These are phyloP conservation scores for Drosophila littoralis DNA, from an alignment of 1,140 invertebrate genomes.

Conservation along the genomic window DNA sequence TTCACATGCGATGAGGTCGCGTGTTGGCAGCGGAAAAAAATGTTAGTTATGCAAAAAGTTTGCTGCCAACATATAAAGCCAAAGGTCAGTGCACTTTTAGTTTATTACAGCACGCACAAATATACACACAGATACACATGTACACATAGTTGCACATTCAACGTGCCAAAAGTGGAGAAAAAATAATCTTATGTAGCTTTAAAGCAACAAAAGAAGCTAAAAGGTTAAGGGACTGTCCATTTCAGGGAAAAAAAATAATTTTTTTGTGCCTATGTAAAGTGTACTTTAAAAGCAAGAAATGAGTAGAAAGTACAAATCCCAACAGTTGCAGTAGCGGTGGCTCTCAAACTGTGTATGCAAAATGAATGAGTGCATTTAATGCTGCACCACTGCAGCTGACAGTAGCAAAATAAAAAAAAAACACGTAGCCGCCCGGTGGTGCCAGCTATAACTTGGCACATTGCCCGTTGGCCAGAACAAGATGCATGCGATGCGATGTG, in stretches of 20 bases:
- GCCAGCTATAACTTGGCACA: slow-evolving; percentile 40
- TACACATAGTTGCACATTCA: not conserved
- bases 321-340: slow-evolving; percentile 25
- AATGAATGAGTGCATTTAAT: slow-evolving; percentile 44
- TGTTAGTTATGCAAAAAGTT: slow-evolving; percentile 80
- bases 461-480: slow-evolving; percentile 41
- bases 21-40: slow-evolving; percentile 43
- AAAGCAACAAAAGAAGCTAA: slow-evolving; percentile 71
- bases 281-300: slow-evolving; percentile 42
- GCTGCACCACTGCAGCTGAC: slow-evolving; percentile 42
- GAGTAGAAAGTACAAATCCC: not conserved
- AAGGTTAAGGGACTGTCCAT: slow-evolving; percentile 47
- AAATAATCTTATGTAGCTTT: slow-evolving; percentile 20
- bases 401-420: slow-evolving; percentile 16
- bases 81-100: slow-evolving; percentile 73
- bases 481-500: slow-evolving; percentile 27
- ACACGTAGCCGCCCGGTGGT: slow-evolving; percentile 23
- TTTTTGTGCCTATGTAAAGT: slow-evolving; percentile 18
- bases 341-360: slow-evolving; percentile 45
- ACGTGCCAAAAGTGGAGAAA: slow-evolving; percentile 16
- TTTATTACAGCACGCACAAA: slow-evolving; percentile 42
- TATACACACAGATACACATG: slow-evolving; percentile 1
- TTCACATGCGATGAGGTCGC: slow-evolving; percentile 74
- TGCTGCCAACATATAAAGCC: slow-evolving; percentile 57
- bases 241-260: not conserved